Evolutionary conservation across 1,140 invertebrate genomes (phyloP), one percentile per base, ranked within the genome.

Genomic region (Pseudoatta argentina): DNA sequence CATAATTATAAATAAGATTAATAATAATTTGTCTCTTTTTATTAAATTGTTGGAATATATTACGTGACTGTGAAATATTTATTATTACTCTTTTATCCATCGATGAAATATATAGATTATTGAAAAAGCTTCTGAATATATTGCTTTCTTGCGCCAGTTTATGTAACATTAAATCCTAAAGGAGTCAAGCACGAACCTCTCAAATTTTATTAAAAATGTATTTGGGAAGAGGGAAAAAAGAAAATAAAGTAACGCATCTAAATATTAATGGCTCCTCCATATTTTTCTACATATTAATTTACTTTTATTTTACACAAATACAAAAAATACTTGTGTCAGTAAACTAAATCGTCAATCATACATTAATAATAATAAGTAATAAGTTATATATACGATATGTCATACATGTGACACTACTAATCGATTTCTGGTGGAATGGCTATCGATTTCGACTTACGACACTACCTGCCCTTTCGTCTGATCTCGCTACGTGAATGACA

Each of bases 31-130:
- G 18, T 16, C 18, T 12, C 12, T 21, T 67, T 44, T 67, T 21
- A 67, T 44, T 66, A 30, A 64, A 67, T 67, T 21, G 16, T 34
- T 66, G 18, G 7, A 18, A 66, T 66, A 39, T 39, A 10, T 39
- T 66, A 66, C 10, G 18, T 39, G 30, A 67, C 3, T 67, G n/a
- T 21, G 3, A 66, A 66, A 66, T 67, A 44, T 67, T 67, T 67
- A 44, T 4, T 5, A 6, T 44, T 6, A 39, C 21, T 67, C 2
- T 34, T 66, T 44, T 5, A 39, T 39, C 44, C 44, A 8, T 10
- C 10, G n/a, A 0, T 67, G 0, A 66, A 66, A 66, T 39, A 66
- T 39, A 66, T 21, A 0, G 3, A 66, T 8, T 44, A 21, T 67
- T 44, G 18, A 67, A 67, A 67, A 21, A 14, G 39, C 14, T 1